Evolutionary conservation across 2,797 vertebrate species (phyloP).

Genomic region (Carcharodon carcharias): DNA sequence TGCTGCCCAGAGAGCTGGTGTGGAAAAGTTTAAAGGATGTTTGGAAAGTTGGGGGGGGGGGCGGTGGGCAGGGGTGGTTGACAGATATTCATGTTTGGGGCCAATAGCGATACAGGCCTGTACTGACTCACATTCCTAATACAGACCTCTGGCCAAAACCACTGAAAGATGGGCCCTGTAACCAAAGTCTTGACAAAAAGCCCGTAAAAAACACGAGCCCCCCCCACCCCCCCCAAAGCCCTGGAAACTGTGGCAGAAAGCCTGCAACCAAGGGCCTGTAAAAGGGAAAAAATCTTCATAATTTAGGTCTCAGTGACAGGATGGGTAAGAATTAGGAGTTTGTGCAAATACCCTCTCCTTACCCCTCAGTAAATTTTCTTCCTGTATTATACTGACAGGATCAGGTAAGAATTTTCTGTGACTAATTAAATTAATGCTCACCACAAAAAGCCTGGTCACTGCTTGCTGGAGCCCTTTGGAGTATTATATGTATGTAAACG

Average conservation of each 20-base stretch:
- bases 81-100: not conserved
- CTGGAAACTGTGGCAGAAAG: not conserved
- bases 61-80: not conserved
- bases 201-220: not conserved
- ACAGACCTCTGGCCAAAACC: not conserved
- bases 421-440: conserved; percentile 81
- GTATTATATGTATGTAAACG: not conserved
- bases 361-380: conserved; percentile 52
- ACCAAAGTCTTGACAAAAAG: not conserved
- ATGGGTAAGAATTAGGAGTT: not conserved
- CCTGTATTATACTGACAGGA: conserved; percentile 60
- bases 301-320: not conserved
- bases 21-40: not conserved
- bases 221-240: not conserved
- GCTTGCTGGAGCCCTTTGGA: conserved; percentile 50
- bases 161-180: not conserved
- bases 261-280: not conserved
- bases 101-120: not conserved
- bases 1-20: not conserved
- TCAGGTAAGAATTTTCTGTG: conserved; percentile 77
- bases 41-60: not conserved
- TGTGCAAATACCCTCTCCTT: not conserved
- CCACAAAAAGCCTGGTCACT: conserved; percentile 68
- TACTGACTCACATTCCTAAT: not conserved
- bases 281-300: no score